A percentile compares a stretch with the other conserved stretches of the same genome.
Conservation (phyloP, 2,888 invertebrate genomes). For the Beris chalybata region DNA sequence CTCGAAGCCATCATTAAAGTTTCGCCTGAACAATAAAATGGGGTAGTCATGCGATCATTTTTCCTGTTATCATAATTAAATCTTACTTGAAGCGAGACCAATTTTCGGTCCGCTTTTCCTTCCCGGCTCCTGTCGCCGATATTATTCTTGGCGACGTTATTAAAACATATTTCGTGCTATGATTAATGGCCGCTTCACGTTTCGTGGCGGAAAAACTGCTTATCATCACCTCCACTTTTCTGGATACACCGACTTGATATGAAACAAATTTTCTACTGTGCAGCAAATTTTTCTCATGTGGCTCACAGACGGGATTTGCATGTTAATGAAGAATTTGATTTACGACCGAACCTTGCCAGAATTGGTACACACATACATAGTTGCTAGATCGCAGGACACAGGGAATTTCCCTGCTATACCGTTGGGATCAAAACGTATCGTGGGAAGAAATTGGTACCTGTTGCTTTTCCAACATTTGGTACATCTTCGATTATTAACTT, state of each 20-base stretch:
- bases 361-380: neutral
- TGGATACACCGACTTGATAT: slow-evolving; percentile 3
- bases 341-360: slow-evolving; percentile 6
- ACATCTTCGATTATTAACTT: slow-evolving; percentile 6
- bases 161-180: slow-evolving; percentile 36
- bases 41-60: slow-evolving; percentile 13
- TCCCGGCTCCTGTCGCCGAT: slow-evolving; percentile 16
- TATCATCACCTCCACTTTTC: slow-evolving; percentile 13
- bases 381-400: neutral
- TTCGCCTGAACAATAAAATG: neutral
- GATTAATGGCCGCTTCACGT: slow-evolving; percentile 34
- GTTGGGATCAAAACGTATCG: neutral
- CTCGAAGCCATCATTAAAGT: slow-evolving; percentile 10
- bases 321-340: slow-evolving; percentile 30
- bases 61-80: slow-evolving; percentile 38
- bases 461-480: slow-evolving; percentile 1
- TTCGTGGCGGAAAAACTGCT: slow-evolving; percentile 22
- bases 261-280: slow-evolving; percentile 12
- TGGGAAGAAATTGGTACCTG: slow-evolving; percentile 8
- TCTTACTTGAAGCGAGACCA: slow-evolving; percentile 34
- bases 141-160: slow-evolving; percentile 34
- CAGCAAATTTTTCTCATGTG: slow-evolving; percentile 22
- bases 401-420: neutral
- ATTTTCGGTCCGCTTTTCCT: slow-evolving; percentile 17
- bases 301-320: slow-evolving; percentile 16